phyloP scores from a whole-genome alignment of 2,888 invertebrate genomes.

The Exephanes ischioxanthus region DNA sequence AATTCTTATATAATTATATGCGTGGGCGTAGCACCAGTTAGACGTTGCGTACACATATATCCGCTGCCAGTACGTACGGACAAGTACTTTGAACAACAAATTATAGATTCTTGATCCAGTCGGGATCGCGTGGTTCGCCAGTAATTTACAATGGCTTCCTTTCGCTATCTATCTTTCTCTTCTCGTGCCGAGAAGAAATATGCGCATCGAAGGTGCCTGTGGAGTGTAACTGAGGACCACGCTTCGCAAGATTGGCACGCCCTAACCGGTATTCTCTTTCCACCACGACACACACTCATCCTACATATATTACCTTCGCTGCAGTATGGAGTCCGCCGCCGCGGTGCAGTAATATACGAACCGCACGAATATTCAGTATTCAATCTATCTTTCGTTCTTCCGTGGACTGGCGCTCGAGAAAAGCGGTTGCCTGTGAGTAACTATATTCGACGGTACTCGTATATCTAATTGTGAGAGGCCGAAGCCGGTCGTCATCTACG shows the following conservation, averaged over 20 bases:
- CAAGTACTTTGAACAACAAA: constrained; percentile 50
- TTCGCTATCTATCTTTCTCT: constrained; percentile 67
- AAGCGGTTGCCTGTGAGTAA: constrained; percentile 38
- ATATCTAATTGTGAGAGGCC: constrained; percentile 61
- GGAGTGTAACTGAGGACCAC: constrained; percentile 66
- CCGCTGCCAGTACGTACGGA: constrained; percentile 5
- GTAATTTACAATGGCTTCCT: constrained; percentile 65
- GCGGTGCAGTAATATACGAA: constrained; percentile 47
- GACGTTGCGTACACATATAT: background rate
- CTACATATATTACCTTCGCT: constrained; percentile 40
- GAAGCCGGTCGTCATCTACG: constrained; percentile 44
- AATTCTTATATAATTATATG: background rate
- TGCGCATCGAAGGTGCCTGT: constrained; percentile 68
- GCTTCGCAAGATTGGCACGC: constrained; percentile 70
- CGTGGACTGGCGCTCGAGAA: constrained; percentile 39
- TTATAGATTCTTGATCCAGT: constrained; percentile 64
- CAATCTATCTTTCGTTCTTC: constrained; percentile 42
- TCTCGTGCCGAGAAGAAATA: constrained; percentile 60
- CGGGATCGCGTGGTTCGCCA: constrained; percentile 61
- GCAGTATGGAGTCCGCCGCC: constrained; percentile 32
- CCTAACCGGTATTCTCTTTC: constrained; percentile 72
- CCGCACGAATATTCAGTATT: constrained; percentile 52
- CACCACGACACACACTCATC: constrained; percentile 51
- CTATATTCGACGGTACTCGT: constrained; percentile 58
- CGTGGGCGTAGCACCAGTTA: background rate